Evolutionary conservation across 2,113 vertebrate genomes (phyloP).

Genomic region (Chlamydotis undulata): DNA sequence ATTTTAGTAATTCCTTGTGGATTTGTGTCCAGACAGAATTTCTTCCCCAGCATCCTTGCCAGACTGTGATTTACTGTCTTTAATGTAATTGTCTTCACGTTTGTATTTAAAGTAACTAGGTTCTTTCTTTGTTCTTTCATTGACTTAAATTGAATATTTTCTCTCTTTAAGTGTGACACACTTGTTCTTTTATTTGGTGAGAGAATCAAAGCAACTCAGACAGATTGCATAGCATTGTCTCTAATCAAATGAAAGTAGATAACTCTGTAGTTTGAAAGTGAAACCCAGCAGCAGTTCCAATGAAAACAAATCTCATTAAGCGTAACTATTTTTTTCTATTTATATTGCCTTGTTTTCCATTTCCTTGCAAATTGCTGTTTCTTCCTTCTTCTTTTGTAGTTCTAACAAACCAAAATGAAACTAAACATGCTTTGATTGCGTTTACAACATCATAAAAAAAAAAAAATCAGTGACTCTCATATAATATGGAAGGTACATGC

Average conservation of each 20-base stretch:
- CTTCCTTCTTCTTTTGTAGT: conserved; percentile 33
- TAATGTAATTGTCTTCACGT: conserved; percentile 36
- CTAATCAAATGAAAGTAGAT: conserved; percentile 65
- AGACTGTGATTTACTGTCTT: conserved; percentile 20
- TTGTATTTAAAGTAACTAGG: conserved; percentile 34
- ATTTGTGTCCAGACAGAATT: background rate
- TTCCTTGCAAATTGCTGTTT: conserved; percentile 25
- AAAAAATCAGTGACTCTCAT: background rate
- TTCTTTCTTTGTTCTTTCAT: conserved; percentile 51
- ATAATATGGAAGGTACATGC: background rate
- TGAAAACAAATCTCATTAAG: conserved; percentile 62
- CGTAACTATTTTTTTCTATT: conserved; percentile 46
- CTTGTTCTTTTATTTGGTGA: conserved; percentile 50
- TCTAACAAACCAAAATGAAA: conserved; percentile 39
- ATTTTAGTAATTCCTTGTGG: background rate
- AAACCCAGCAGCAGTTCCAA: conserved; percentile 41
- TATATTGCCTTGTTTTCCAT: conserved; percentile 44
- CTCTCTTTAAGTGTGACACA: conserved; percentile 3
- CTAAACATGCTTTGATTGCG: conserved; percentile 11
- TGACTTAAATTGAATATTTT: conserved; percentile 48
- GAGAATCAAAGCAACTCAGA: conserved; percentile 41
- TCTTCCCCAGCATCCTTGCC: conserved; percentile 10
- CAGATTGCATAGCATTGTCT: conserved; percentile 54
- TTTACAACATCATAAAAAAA: background rate
- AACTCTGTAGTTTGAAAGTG: conserved; percentile 55